Evolutionary conservation across 2,888 invertebrate species (phyloP).

Genomic region (Homarus gammarus): DNA sequence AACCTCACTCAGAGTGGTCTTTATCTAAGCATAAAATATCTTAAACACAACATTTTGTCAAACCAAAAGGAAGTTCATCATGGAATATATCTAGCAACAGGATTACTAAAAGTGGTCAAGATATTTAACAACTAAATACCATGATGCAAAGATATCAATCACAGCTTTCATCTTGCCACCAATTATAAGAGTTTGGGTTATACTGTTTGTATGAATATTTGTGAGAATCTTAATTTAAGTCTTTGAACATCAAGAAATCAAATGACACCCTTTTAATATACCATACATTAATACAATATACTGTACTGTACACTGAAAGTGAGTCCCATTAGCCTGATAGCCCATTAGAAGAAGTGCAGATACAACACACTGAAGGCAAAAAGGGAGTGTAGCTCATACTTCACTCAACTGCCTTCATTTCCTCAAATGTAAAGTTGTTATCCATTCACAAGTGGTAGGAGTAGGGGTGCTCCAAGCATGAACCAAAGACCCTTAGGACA

Average conservation of each 20-base stretch:
- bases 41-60: not conserved
- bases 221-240: not conserved
- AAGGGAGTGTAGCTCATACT: too few relatives aligned
- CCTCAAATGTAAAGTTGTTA: too few relatives aligned
- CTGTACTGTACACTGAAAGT: too few relatives aligned
- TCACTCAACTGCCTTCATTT: too few relatives aligned
- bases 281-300: not conserved
- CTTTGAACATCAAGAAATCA: not conserved
- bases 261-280: not conserved
- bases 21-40: not conserved
- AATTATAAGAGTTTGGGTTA: not conserved
- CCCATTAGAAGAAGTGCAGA: too few relatives aligned
- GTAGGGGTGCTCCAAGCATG: too few relatives aligned
- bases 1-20: constrained; percentile 11
- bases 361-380: too few relatives aligned
- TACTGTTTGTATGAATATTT: not conserved
- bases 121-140: not conserved
- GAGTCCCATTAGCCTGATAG: too few relatives aligned
- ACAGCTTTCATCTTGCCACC: not conserved
- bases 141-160: not conserved
- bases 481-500: too few relatives aligned
- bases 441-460: too few relatives aligned
- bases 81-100: not conserved
- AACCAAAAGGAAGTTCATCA: not conserved
- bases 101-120: not conserved